phyloP scores from a whole-genome alignment of 2,797 vertebrate species.

The Tokudaia muenninki region DNA sequence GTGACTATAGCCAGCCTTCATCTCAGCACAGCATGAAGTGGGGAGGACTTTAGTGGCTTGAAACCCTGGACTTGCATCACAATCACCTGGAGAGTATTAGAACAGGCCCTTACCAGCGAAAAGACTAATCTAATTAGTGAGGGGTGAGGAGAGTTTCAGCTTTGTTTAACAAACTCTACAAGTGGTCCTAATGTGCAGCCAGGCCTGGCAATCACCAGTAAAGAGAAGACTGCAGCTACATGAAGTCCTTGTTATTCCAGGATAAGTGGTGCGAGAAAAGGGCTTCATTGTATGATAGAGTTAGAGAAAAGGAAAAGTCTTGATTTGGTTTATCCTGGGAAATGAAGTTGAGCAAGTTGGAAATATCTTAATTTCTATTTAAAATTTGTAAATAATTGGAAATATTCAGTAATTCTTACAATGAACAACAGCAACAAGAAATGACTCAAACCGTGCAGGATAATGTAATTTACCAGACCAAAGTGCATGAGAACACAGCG shows the following conservation, averaged over 20 bases:
- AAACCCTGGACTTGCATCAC: background rate
- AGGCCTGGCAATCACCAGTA: conserved; percentile 16
- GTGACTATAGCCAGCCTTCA: background rate
- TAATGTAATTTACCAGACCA: conserved; percentile 67
- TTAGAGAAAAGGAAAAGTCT: background rate
- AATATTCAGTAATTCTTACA: conserved; percentile 61
- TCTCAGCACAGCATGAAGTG: background rate
- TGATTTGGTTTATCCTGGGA: conserved; percentile 49
- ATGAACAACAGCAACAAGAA: conserved; percentile 33
- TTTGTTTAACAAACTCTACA: conserved; percentile 40
- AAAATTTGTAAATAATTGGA: conserved; percentile 65
- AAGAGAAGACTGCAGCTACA: conserved; percentile 53
- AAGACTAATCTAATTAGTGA: conserved; percentile 34
- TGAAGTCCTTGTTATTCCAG: conserved; percentile 70
- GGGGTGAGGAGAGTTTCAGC: background rate
- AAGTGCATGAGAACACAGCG: conserved; percentile 39
- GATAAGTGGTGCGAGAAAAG: conserved; percentile 71
- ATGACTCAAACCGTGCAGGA: conserved; percentile 34
- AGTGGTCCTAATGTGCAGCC: conserved; percentile 46
- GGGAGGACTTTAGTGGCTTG: background rate
- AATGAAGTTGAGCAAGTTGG: conserved; percentile 49
- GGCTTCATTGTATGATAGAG: conserved; percentile 60
- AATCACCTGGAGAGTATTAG: conserved; percentile 47
- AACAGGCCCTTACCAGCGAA: conserved; percentile 9
- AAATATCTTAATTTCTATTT: conserved; percentile 66